These are phyloP conservation scores for Drosophila kambysellisi DNA, from an alignment of 2,888 invertebrate species.

Conservation along the genomic window DNA sequence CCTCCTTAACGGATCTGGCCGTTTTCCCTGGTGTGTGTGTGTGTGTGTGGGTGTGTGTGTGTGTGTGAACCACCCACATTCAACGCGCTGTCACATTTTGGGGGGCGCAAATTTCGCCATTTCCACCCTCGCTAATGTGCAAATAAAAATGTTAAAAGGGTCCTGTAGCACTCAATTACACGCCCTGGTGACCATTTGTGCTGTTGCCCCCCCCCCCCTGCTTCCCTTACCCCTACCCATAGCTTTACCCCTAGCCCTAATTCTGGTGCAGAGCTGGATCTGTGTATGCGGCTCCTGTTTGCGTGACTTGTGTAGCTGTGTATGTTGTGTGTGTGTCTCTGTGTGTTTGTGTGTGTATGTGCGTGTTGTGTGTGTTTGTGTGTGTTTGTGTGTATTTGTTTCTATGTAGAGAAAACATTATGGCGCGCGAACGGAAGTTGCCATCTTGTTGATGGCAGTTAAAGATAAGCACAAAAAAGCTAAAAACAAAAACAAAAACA, in stretches of 20 bases:
- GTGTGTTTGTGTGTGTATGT: conserved; percentile 38
- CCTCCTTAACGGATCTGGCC: not conserved
- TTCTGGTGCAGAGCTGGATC: conserved; percentile 30
- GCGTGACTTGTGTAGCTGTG: conserved; percentile 63
- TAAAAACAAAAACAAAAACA: conserved; percentile 45
- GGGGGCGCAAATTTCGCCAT: conserved; percentile 79
- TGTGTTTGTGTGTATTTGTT: conserved; percentile 48
- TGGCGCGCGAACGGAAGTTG: conserved; percentile 85
- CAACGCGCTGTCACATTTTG: conserved; percentile 79
- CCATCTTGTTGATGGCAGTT: conserved; percentile 85
- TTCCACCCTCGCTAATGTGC: conserved; percentile 85
- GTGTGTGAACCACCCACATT: conserved; percentile 64
- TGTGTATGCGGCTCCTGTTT: conserved; percentile 44
- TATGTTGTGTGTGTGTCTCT: conserved; percentile 27
- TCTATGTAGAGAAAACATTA: conserved; percentile 80
- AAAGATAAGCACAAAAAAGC: conserved; percentile 79
- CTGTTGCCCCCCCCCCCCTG: conserved; percentile 11
- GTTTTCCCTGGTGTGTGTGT: not conserved
- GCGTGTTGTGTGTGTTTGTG: conserved; percentile 26
- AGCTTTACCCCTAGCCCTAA: not conserved
- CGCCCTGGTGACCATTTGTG: conserved; percentile 85
- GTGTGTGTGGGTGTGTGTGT: not conserved
- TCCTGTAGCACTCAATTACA: conserved; percentile 86
- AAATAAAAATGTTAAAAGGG: conserved; percentile 86
- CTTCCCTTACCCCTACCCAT: not conserved